Evolutionary conservation across 2,797 vertebrate genomes (phyloP), one percentile per base, ranked within the genome.

Genomic region (Anabas testudineus): DNA sequence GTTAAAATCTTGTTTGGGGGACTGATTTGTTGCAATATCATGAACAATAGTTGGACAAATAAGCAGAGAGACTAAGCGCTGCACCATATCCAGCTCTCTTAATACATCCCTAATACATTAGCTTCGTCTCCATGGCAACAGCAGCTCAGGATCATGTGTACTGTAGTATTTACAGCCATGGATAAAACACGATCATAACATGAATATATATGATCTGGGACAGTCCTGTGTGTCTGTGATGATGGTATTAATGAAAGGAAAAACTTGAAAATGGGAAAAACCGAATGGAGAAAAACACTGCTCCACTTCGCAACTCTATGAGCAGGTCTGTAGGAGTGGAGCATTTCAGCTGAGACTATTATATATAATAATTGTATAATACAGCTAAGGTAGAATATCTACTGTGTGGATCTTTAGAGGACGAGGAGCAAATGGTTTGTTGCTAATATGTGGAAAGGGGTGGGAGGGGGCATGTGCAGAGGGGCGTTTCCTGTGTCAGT

Each of bases 341-440:
- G 75, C 73, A 46, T 82, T 90, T 90, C 81, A 87, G 81, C 81
- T 85, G 73, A 83, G 66, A 85, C 79, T 86, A 85, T 86, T 81
- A 90, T 86, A 83, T 85, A 86, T 90, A 85, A 85, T 74, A 82
- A 45, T 65, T 91, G 88, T 91, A 84, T 81, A 79, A 84, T 83
- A 84, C 87, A 83, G 83, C 82, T 67, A 85, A 88, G 77, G 87
- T 89, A 83, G 89, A 89, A 74, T 85, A 89, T 92, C 84, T 91
- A 84, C 88, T 89, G 89, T 91, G 90, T 90, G 88, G 86, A 90
- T 91, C 84, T 87, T 85, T 76, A 87, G 59, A 77, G 64, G 63
- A 76, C 6, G 60, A 59, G 37, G 61, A 80, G 76, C 79, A 65
- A 76, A 84, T 76, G 78, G 80, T 83, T 86, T 66, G 57, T 83